These are phyloP conservation scores for Irena cyanogastra DNA, from an alignment of 2,113 vertebrate species.

Conservation along the genomic window DNA sequence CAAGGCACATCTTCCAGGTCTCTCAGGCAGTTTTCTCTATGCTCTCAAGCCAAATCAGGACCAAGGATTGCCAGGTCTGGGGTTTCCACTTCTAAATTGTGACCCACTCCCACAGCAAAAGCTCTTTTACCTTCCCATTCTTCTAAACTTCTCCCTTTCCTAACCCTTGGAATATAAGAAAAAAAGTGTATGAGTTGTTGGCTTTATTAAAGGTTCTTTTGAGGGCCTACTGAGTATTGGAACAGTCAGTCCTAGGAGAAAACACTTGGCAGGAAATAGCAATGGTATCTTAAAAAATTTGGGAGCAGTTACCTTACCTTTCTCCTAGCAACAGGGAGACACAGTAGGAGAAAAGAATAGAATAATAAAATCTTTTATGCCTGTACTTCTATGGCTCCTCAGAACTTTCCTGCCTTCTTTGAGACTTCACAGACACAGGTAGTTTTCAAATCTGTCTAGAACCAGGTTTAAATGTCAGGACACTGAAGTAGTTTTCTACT, in stretches of 20 bases:
- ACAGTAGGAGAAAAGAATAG: background rate
- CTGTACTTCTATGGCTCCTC: background rate
- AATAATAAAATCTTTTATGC: constrained; percentile 5
- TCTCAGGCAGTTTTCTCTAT: background rate
- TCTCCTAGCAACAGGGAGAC: background rate
- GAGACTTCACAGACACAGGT: background rate
- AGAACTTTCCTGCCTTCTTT: background rate
- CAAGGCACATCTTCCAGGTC: background rate
- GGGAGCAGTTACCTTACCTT: background rate
- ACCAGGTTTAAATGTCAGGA: background rate
- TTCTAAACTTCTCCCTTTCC: background rate
- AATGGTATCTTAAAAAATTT: background rate
- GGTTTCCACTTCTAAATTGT: background rate
- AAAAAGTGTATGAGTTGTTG: background rate
- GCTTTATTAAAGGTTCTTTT: background rate
- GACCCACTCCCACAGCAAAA: accelerated
- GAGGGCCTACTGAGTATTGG: background rate
- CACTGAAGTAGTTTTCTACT: background rate
- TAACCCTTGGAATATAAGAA: background rate
- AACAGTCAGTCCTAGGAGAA: background rate
- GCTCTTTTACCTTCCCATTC: background rate
- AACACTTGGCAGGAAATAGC: background rate
- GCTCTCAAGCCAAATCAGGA: background rate
- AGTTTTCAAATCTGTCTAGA: background rate
- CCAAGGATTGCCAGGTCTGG: background rate